Conservation (phyloP, 2,113 vertebrate genomes). For the Echinops telfairi region DNA sequence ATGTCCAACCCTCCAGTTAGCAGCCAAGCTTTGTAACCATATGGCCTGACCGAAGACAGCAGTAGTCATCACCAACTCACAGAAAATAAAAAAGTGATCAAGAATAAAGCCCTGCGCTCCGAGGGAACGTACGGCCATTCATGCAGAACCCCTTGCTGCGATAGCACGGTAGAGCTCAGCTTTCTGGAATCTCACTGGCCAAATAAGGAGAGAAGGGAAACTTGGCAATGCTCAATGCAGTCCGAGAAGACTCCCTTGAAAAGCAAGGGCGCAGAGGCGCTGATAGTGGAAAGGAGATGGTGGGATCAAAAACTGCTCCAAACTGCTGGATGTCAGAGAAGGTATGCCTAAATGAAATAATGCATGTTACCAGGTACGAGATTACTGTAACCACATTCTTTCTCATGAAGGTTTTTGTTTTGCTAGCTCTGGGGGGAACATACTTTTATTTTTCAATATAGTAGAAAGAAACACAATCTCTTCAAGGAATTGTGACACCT, state of each 20-base stretch:
- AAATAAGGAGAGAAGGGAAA: no score
- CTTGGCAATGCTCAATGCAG: no score
- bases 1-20: neutral
- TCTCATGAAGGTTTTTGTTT: slow-evolving; percentile 12
- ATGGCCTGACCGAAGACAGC: neutral
- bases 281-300: no score
- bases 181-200: neutral
- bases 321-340: no score
- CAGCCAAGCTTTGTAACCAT: neutral
- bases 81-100: neutral
- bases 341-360: no score
- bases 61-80: neutral
- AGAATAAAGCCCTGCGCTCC: neutral
- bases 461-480: neutral
- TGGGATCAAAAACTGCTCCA: no score
- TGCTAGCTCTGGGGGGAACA: neutral
- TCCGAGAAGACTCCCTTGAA: no score
- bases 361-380: no score
- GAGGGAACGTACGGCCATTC: neutral
- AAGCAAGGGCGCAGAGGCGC: no score
- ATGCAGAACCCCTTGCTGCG: neutral
- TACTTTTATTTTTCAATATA: slow-evolving; percentile 36
- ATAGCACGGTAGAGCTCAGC: neutral
- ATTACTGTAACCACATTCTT: neutral
- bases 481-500: neutral